Conservation (phyloP, 2,113 vertebrate species). For the Chiloscyllium plagiosum region DNA sequence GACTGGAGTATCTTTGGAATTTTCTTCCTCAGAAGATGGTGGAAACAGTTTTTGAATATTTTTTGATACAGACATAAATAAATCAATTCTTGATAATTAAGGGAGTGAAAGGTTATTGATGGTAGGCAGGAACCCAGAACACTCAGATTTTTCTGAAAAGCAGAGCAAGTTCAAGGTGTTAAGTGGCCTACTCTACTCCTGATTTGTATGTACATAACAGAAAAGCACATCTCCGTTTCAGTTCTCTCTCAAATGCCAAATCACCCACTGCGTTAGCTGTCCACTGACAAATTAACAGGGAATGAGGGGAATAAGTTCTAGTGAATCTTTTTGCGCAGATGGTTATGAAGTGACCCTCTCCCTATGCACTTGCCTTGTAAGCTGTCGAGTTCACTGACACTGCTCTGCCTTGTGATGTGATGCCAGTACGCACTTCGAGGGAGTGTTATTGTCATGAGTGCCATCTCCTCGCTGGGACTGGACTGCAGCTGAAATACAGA, state of each 20-base stretch:
- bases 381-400: slow-evolving; percentile 91
- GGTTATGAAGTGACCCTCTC: background rate
- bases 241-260: slow-evolving; percentile 39
- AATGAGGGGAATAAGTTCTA: slow-evolving; percentile 43
- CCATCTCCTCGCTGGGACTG: slow-evolving; percentile 71
- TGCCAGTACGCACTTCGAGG: slow-evolving; percentile 97
- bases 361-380: slow-evolving; percentile 77
- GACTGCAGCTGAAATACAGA: slow-evolving; percentile 78
- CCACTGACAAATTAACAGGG: slow-evolving; percentile 44
- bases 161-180: no score
- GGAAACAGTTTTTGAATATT: no score
- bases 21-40: no score
- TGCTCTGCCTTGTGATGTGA: slow-evolving; percentile 94
- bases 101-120: no score
- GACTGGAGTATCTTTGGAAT: no score
- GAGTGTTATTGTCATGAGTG: slow-evolving; percentile 87
- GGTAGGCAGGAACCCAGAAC: no score
- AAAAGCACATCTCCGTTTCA: background rate
- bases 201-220: no score
- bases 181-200: background rate
- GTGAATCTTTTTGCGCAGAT: slow-evolving; percentile 40
- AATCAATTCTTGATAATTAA: no score
- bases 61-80: no score
- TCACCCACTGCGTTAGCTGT: slow-evolving; percentile 41
- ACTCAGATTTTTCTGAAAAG: no score